Evolutionary conservation across 2,888 invertebrate species (phyloP).

Genomic region (Trachelus troglodyta): DNA sequence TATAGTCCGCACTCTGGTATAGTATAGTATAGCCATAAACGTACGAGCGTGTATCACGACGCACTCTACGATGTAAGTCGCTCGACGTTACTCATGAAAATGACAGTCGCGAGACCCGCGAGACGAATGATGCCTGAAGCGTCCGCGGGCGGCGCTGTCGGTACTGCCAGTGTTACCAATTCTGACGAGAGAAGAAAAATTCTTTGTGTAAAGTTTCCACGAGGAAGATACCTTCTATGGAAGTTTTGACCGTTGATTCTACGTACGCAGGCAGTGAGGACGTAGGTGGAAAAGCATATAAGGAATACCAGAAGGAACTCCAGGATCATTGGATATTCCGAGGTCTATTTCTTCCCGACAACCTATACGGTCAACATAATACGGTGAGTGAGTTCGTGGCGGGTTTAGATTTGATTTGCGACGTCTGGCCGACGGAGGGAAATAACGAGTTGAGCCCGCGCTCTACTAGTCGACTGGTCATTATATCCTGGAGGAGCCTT

Average conservation of each 20-base stretch:
- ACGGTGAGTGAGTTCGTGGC: constrained; percentile 11
- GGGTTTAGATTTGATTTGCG: constrained; percentile 36
- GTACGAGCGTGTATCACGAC: background rate
- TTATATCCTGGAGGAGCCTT: constrained; percentile 39
- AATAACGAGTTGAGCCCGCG: constrained; percentile 33
- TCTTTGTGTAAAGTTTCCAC: background rate
- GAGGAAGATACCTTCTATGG: background rate
- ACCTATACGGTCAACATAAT: background rate
- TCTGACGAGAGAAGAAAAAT: background rate
- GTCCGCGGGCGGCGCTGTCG: background rate
- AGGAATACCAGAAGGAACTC: background rate
- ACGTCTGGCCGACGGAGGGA: constrained; percentile 37
- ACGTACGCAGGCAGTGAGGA: background rate
- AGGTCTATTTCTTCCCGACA: background rate
- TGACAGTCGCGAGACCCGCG: background rate
- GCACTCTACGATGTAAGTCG: background rate
- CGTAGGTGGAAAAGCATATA: background rate
- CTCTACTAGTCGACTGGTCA: constrained; percentile 30
- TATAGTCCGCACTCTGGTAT: background rate
- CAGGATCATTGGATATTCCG: background rate
- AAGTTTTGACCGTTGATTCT: background rate
- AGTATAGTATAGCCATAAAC: background rate
- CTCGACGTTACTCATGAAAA: background rate
- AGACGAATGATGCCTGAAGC: background rate
- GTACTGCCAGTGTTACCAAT: background rate